A percentile compares a stretch with the other conserved stretches of the same genome.
phyloP scores from a whole-genome alignment of 1,140 invertebrate genomes.

The Hormaphis cornu region DNA sequence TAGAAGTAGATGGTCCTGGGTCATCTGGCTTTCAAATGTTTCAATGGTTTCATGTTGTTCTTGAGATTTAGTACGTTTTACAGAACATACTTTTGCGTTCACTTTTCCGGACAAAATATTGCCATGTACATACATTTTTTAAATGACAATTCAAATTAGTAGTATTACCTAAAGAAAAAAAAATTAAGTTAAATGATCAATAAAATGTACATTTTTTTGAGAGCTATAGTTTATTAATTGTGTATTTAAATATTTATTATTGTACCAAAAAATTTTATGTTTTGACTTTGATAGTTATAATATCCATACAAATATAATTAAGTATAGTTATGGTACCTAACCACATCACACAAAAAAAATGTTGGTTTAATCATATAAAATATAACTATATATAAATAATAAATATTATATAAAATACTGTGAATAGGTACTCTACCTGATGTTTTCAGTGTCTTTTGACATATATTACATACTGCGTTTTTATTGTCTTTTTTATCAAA shows the following conservation, averaged over 20 bases:
- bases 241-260: not conserved
- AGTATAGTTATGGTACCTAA: no score
- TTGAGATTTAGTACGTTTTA: not conserved
- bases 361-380: no score
- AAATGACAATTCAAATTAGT: not conserved
- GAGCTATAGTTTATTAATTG: not conserved
- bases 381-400: no score
- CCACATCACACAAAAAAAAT: no score
- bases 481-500: not conserved
- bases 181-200: not conserved
- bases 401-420: not conserved
- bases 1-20: not conserved
- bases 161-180: not conserved
- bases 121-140: not conserved
- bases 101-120: not conserved
- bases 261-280: no score
- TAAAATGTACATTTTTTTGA: not conserved
- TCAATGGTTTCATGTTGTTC: not conserved
- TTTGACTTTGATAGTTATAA: no score
- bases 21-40: not conserved
- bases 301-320: no score
- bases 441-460: not conserved
- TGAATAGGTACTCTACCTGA: not conserved
- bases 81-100: not conserved
- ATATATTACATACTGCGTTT: not conserved